These are phyloP conservation scores for Euwallacea fornicatus DNA, from an alignment of 1,140 invertebrate species.

Conservation along the genomic window DNA sequence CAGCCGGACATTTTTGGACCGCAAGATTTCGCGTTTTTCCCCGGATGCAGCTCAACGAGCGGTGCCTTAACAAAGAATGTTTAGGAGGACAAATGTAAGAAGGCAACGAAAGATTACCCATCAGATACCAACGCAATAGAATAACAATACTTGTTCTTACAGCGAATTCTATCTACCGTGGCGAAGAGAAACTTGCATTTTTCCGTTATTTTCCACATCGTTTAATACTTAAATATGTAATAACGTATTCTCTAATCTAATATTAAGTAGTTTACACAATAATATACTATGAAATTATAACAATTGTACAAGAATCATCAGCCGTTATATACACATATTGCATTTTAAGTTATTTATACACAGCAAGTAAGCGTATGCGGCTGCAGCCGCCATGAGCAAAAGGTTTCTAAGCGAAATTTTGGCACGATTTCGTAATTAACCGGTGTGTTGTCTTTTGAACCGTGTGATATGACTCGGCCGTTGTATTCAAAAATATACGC, in stretches of 20 bases:
- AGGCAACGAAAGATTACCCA: conserved; percentile 7
- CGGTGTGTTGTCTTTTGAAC: conserved; percentile 26
- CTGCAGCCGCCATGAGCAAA: conserved; percentile 49
- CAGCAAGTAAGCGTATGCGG: conserved; percentile 52
- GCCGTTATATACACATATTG: conserved; percentile 53
- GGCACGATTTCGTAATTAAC: conserved; percentile 46
- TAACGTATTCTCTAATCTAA: conserved; percentile 46
- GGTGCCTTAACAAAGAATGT: background rate
- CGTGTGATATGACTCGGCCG: conserved; percentile 29
- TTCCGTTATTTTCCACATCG: conserved; percentile 35
- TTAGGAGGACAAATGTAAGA: no score
- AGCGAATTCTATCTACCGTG: conserved; percentile 16
- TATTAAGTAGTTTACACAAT: conserved; percentile 43
- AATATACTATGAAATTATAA: conserved; percentile 55
- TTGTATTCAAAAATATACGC: conserved; percentile 26
- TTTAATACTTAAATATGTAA: conserved; percentile 43
- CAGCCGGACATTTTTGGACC: no score
- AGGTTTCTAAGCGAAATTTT: conserved; percentile 51
- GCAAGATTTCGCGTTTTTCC: no score
- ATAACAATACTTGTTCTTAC: conserved; percentile 19
- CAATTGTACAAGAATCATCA: conserved; percentile 52
- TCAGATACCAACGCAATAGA: conserved; percentile 4
- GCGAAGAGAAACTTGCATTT: conserved; percentile 34
- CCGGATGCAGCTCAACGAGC: background rate
- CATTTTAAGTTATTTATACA: conserved; percentile 52